Percentiles rank a stretch among this genome's conserved stretches.
Evolutionary conservation across 2,888 invertebrate species (phyloP).

Genomic region (Hyposoter didymator): DNA sequence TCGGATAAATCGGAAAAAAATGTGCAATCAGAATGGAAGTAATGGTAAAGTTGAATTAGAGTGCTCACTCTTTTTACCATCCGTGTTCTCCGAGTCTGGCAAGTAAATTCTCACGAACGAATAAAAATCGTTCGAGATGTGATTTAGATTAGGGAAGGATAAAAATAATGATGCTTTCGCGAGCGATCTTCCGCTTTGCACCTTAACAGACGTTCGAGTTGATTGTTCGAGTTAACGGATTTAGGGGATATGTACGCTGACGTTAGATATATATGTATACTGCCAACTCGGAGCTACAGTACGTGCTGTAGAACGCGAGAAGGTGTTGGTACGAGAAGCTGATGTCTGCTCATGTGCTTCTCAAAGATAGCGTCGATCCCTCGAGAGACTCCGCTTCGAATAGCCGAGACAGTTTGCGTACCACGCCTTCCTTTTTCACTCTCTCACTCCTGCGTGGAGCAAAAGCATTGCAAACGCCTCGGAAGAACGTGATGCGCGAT

Average conservation of each 20-base stretch:
- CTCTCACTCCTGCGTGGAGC: not conserved
- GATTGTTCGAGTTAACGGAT: conserved; percentile 57
- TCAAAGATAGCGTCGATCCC: conserved; percentile 56
- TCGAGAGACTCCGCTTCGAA: conserved; percentile 37
- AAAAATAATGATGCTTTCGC: conserved; percentile 53
- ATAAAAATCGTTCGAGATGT: conserved; percentile 65
- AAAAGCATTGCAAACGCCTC: conserved; percentile 44
- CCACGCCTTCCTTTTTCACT: conserved; percentile 37
- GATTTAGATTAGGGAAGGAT: conserved; percentile 68
- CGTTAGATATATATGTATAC: conserved; percentile 5
- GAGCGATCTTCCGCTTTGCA: conserved; percentile 53
- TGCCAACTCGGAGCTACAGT: not conserved
- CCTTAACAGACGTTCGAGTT: conserved; percentile 35
- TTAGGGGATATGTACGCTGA: conserved; percentile 28
- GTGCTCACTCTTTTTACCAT: conserved; percentile 29
- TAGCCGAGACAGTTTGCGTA: conserved; percentile 30
- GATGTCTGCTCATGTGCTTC: conserved; percentile 57
- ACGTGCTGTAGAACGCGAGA: conserved; percentile 18
- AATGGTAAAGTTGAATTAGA: conserved; percentile 36
- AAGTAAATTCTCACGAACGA: conserved; percentile 37
- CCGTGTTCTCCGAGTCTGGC: not conserved
- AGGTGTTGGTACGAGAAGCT: conserved; percentile 40
- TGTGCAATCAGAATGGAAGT: conserved; percentile 33
- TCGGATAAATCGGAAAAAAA: not conserved
- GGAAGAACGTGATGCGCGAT: conserved; percentile 52